phyloP scores from a whole-genome alignment of 1,140 invertebrate genomes.

The Homalodisca vitripennis region DNA sequence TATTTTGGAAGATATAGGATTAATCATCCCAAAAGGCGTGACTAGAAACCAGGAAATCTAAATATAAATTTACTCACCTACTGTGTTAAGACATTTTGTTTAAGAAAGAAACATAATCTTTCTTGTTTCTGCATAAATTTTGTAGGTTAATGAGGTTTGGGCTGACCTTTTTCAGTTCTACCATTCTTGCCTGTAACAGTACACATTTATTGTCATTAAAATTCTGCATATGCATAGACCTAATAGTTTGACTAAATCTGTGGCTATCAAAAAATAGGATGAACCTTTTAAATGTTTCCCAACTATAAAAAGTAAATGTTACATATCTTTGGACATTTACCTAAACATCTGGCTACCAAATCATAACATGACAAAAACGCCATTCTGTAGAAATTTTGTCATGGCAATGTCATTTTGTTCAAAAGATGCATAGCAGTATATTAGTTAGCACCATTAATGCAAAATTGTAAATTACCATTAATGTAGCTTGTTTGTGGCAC shows the following conservation, averaged over 20 bases:
- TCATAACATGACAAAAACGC: not conserved
- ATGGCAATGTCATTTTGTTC: not conserved
- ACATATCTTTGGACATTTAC: not conserved
- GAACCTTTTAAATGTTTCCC: not conserved
- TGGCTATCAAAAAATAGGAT: too few species aligned
- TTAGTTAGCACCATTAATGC: too few species aligned
- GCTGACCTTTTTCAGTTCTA: slow-evolving; percentile 15
- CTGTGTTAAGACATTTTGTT: too few species aligned
- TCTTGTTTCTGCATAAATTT: slow-evolving; percentile 5
- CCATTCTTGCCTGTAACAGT: slow-evolving; percentile 26
- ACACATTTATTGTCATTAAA: too few species aligned
- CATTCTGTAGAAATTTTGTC: not conserved
- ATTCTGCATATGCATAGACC: too few species aligned
- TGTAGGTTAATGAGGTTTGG: not conserved
- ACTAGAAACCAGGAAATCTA: too few species aligned
- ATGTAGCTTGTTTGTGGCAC: slow-evolving; percentile 41
- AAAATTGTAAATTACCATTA: slow-evolving; percentile 30
- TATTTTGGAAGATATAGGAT: too few species aligned
- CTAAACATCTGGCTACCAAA: not conserved
- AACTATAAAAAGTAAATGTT: not conserved
- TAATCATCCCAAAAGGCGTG: too few species aligned
- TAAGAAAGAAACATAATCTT: not conserved
- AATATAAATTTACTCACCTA: too few species aligned
- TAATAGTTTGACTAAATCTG: too few species aligned
- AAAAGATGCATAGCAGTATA: not conserved